Base-by-base conservation (phyloP, 2,888 invertebrate species). In the Mechanitis messenoides region DNA sequence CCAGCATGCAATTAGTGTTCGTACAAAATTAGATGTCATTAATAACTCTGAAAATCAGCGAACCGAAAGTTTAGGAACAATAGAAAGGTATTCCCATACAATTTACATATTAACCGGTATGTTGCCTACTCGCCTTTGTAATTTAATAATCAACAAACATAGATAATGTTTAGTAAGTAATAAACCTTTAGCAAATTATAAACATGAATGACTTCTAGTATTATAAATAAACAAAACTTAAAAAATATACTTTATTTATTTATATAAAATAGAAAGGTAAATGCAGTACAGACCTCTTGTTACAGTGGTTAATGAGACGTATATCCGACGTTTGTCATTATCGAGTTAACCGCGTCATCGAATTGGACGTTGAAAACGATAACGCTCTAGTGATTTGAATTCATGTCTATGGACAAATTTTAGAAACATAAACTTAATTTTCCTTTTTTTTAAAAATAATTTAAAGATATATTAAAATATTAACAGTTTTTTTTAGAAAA, bases 331-430 rank as follows among this genome's bases (percentile, higher is more conserved):
- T 64, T 61, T 65, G 60, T 71, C 69, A 69, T 74, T 74, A 75
- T 74, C 72, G 72, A 73, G 73, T 73, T 72, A 70, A 74, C 69
- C 69, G 71, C 69, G 71, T 72, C 71, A 71, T 71, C 70, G 69
- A 68, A 71, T 70, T 68, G 64, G 68, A 64, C 63, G 68, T 62
- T 56, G 56, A 62, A 60, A 67, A 59, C 64, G 66, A 69, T 70
- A 68, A 65, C 61, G 66, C 63, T 68, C 64, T 66, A 67, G 55
- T 59, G 67, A 63, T 63, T 62, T 63, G 62, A 67, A 69, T 66
- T 61, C 56, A 54, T 46, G 11, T 5, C 53, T 42, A 53, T 53
- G 12, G 50, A n/a, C 12, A 20, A 31, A 53, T 20, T 50, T 33
- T n/a, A 45, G 31, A 6, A 56, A 12, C 3, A 57, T n/a, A 47